A percentile compares a stretch with the other conserved stretches of the same genome.
These are phyloP conservation scores for Menura novaehollandiae DNA, from an alignment of 2,113 vertebrate genomes.

Conservation along the genomic window DNA sequence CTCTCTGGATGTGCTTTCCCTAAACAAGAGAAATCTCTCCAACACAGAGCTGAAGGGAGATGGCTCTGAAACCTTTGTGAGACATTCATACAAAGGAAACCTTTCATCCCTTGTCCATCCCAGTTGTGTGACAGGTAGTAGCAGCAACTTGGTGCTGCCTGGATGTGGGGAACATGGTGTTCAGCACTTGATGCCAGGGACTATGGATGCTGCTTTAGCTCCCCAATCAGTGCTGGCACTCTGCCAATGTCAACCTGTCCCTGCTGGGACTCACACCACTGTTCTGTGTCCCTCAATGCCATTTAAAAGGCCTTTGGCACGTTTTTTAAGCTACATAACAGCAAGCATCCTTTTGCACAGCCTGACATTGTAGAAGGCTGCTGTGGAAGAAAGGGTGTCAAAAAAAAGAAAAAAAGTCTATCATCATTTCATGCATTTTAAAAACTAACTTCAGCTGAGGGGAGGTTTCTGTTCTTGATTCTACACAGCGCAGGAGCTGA, in stretches of 20 bases:
- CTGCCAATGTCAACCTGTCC: neutral
- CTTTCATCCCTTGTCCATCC: accelerated
- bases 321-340: neutral
- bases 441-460: neutral
- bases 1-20: too few species aligned
- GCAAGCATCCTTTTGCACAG: accelerated
- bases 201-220: neutral
- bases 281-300: accelerated
- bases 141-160: neutral
- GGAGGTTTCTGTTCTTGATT: neutral
- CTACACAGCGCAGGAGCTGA: neutral
- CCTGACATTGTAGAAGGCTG: neutral
- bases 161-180: neutral
- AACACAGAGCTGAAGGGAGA: neutral
- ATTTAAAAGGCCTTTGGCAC: neutral
- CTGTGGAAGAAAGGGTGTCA: neutral
- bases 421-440: accelerated
- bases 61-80: neutral
- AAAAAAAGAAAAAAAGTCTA: neutral
- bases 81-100: accelerated
- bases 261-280: neutral
- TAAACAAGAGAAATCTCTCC: neutral
- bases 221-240: accelerated
- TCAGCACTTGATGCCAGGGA: neutral
- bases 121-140: neutral